Base-by-base conservation (phyloP, 2,113 vertebrate species). In the Mus spicilegus region DNA sequence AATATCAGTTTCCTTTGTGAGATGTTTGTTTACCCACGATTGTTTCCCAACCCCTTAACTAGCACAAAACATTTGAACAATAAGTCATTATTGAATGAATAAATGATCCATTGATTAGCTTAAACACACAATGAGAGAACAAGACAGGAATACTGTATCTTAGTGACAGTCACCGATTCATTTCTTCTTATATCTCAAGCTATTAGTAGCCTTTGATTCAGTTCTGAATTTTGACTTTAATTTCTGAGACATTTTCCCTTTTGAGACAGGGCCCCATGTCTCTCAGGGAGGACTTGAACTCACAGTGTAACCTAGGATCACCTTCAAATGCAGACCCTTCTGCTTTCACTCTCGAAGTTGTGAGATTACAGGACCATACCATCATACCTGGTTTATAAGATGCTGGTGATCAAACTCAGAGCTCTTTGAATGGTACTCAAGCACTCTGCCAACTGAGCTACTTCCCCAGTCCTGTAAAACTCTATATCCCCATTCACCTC, bases 181-280 rank as follows among this genome's bases (percentile, higher is more conserved):
- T 80, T 80, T 96, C 89, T 20, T 94, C 42, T 33, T 92, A 84
- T n/a, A 84, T 73, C 36, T 80, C 78, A 75, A 87, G 16, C 86
- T 42, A 51, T 8, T 51, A 16, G 5, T 17, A 42, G 24, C 33
- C 72, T 93, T 90, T 88, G 70, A 65, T 92, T 63, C 72, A 33
- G 7, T 96, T 90, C 65, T 88, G 42, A 33, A 90, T 70, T 6
- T 84, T 56, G 36, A 19, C 30, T 33, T 94, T 95, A 26, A 46
- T 84, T 91, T 95, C 80, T 93, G n/a, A 93, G 17, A 88, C 3
- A 7, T 82, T 87, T 73, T 2, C 28, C 13, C 22, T 72, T 72
- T 49, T 87, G 20, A 87, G 33, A 5, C 33, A 87, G 65, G 19
- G 85, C 51, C 28, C 2, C 42, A 54, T 22, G 33, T 24, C 26